Evolutionary conservation across 2,888 invertebrate species (phyloP).

Genomic region (Helicoverpa assulta): DNA sequence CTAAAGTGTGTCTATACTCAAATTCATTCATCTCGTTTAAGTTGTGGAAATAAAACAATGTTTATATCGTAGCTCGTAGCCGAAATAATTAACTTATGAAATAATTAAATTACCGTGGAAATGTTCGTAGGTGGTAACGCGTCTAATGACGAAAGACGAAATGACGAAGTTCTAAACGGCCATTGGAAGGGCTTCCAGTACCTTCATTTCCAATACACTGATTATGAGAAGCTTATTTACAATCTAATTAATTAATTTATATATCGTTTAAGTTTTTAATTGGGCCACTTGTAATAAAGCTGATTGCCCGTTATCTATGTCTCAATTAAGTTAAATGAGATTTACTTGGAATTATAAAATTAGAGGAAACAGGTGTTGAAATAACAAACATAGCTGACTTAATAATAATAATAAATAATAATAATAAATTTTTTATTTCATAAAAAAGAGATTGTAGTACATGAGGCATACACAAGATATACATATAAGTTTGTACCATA

Average conservation of each 20-base stretch:
- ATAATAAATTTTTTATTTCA: too few species aligned
- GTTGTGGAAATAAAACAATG: not conserved
- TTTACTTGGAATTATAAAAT: slow-evolving; percentile 61
- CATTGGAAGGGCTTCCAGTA: slow-evolving; percentile 35
- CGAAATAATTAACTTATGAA: slow-evolving; percentile 39
- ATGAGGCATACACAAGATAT: too few species aligned
- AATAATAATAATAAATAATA: too few species aligned
- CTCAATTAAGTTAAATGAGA: slow-evolving; percentile 69
- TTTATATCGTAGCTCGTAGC: slow-evolving; percentile 3
- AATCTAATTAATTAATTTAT: slow-evolving; percentile 66
- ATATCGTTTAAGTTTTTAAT: slow-evolving; percentile 66
- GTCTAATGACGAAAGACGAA: slow-evolving; percentile 35
- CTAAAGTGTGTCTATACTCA: too few species aligned
- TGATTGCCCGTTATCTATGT: slow-evolving; percentile 70
- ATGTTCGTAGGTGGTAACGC: slow-evolving; percentile 40
- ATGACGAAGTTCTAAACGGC: slow-evolving; percentile 45
- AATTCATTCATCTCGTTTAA: not conserved
- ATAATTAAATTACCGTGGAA: slow-evolving; percentile 44
- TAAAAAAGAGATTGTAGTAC: too few species aligned
- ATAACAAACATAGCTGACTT: slow-evolving; percentile 46
- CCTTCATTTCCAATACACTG: slow-evolving; percentile 52
- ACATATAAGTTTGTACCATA: too few species aligned
- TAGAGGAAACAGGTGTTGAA: slow-evolving; percentile 67
- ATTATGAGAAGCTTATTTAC: slow-evolving; percentile 65
- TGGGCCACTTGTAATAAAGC: slow-evolving; percentile 67